Conservation (phyloP, 2,113 vertebrate species). For the Pterocles burchelli region DNA sequence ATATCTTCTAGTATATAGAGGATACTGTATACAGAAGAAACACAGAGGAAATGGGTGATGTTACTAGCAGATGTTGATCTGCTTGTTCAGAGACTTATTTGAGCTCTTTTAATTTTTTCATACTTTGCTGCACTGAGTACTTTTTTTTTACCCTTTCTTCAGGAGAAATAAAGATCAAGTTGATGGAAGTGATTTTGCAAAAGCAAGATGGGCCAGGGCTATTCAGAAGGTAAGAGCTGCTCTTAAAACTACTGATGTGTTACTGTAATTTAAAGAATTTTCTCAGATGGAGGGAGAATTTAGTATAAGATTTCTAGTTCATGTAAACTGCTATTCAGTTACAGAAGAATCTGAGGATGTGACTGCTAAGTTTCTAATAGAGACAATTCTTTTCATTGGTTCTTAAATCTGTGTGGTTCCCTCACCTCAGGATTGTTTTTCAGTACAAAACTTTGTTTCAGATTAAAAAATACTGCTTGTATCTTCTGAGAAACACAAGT, state of each 20-base stretch:
- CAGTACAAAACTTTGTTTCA: too few species aligned
- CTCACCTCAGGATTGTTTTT: not conserved
- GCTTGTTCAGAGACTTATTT: not conserved
- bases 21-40: not conserved
- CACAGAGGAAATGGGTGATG: not conserved
- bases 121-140: not conserved
- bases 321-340: not conserved
- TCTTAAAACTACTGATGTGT: not conserved
- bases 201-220: conserved; percentile 62
- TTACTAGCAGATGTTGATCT: not conserved
- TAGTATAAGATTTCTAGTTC: not conserved
- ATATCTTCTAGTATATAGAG: not conserved
- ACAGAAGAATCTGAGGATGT: not conserved
- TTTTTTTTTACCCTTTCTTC: not conserved
- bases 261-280: not conserved
- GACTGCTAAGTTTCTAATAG: not conserved
- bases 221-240: conserved; percentile 61
- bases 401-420: not conserved
- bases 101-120: not conserved
- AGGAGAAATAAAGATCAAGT: not conserved
- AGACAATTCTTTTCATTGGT: not conserved
- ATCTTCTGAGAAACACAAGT: too few species aligned
- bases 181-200: conserved; percentile 27
- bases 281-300: not conserved
- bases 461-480: too few species aligned